Percentiles rank a stretch among this genome's conserved stretches.
Conservation (phyloP, 2,888 invertebrate genomes). For the Lycophotia porphyrea region DNA sequence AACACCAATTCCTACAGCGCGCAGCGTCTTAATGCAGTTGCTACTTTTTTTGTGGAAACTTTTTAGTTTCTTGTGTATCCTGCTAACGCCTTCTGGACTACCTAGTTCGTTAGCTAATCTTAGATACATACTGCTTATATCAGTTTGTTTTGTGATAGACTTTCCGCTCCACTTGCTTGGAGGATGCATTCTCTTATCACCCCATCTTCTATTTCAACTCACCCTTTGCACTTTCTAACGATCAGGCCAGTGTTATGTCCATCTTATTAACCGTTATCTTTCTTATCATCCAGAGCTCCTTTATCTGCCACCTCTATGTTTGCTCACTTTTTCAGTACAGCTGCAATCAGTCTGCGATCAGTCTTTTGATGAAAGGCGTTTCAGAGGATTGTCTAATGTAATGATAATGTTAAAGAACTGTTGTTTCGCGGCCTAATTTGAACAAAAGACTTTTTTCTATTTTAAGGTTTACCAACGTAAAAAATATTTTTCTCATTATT, state of each 20-base stretch:
- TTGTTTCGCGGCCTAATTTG: background rate
- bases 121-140: background rate
- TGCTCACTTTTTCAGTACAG: background rate
- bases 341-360: background rate
- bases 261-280: background rate
- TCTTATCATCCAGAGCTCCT: background rate
- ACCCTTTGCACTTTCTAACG: background rate
- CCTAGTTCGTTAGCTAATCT: background rate
- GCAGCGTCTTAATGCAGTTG: background rate
- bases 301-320: background rate
- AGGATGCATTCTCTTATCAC: background rate
- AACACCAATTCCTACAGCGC: background rate
- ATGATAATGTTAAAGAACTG: background rate
- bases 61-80: background rate
- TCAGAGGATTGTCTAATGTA: background rate
- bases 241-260: background rate
- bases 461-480: background rate
- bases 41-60: background rate
- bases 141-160: background rate
- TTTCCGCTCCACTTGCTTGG: background rate
- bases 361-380: background rate
- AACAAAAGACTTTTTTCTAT: background rate
- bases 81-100: background rate
- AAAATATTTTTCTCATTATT: background rate
- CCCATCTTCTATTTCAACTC: background rate